A percentile compares a stretch with the other conserved stretches of the same genome.
Evolutionary conservation across 2,888 invertebrate genomes (phyloP).

Genomic region (Auanema freiburgensis): DNA sequence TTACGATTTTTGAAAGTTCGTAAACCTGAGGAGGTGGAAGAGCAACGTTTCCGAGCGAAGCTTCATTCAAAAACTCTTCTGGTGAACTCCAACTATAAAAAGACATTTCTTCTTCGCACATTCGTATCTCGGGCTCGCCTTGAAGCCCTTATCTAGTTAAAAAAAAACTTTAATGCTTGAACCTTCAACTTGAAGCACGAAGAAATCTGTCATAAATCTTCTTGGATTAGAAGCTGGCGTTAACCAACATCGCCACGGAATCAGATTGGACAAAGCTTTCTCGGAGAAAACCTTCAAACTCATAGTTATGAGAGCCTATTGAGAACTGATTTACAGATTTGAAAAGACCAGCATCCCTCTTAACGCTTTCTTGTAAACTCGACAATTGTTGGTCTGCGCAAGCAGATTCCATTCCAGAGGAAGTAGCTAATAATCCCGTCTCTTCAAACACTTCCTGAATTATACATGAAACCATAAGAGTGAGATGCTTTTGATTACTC

Average conservation of each 20-base stretch:
- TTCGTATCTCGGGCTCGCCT: slow-evolving; percentile 35
- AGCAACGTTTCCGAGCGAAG: slow-evolving; percentile 28
- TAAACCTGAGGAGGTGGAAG: slow-evolving; percentile 63
- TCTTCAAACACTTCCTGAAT: slow-evolving; percentile 60
- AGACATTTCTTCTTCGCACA: slow-evolving; percentile 45
- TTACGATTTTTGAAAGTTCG: slow-evolving; percentile 42
- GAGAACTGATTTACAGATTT: neutral
- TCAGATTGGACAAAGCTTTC: slow-evolving; percentile 18
- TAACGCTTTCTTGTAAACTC: slow-evolving; percentile 25
- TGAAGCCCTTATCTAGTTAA: slow-evolving; percentile 2
- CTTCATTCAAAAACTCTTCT: slow-evolving; percentile 26
- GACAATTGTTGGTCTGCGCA: slow-evolving; percentile 23
- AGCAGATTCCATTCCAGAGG: slow-evolving; percentile 30
- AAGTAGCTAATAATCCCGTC: slow-evolving; percentile 51
- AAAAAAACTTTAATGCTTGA: neutral
- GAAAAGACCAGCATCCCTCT: slow-evolving; percentile 24
- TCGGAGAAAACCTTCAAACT: slow-evolving; percentile 1
- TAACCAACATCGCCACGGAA: slow-evolving; percentile 57
- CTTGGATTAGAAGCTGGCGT: slow-evolving; percentile 44
- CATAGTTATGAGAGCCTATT: neutral
- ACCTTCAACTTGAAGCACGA: slow-evolving; percentile 45
- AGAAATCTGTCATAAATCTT: slow-evolving; percentile 52
- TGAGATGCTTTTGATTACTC: slow-evolving; percentile 14
- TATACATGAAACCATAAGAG: neutral
- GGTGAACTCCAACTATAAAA: slow-evolving; percentile 40